Base-by-base conservation (phyloP, 1,140 invertebrate genomes). In the Drosophila burlai region DNA sequence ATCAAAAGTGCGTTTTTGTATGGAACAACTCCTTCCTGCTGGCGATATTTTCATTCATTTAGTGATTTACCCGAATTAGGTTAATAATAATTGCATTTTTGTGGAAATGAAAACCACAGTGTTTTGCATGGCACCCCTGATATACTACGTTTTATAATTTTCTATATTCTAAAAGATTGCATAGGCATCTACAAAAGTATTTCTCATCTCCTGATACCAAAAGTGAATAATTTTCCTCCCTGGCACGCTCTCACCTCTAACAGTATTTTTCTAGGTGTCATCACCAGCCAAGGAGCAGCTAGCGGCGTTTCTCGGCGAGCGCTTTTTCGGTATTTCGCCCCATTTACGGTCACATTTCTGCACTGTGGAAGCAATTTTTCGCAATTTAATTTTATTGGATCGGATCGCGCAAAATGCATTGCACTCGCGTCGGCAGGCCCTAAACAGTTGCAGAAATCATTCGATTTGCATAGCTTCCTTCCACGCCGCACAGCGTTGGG, bases 291-390 rank as follows among this genome's bases (percentile, higher is more conserved):
- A 29, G 62, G 52, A 42, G 26, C 36, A 21, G 15, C 21, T 50
- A 13, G 71, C 61, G 42, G 50, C 50, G 13, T 63, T 76, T 66
- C 18, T n/a, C 13, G 3, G 21, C 9, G 38, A 67, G 62, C 47
- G 62, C 62, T 67, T 67, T 69, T 65, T 76, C 9, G 69, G 74
- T 52, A 76, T 76, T 54, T 73, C 46, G 40, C 34, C 36, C 18
- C 62, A 42, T 36, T 36, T 50, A 73, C 73, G 73, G 72, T 54
- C 67, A 63, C 71, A 69, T 65, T 54, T 45, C 38, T 52, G 66
- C 63, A 75, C 67, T 62, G 73, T 73, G 65, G 50, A 58, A 49
- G 45, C 68, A 62, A 67, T 76, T 76, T 75, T 77, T 76, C 54
- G 75, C 72, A 55, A 76, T 57, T 77, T 74, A 62, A 49, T 64